Conservation (phyloP, 2,888 invertebrate species). For the Pollenia griseotomentosa region DNA sequence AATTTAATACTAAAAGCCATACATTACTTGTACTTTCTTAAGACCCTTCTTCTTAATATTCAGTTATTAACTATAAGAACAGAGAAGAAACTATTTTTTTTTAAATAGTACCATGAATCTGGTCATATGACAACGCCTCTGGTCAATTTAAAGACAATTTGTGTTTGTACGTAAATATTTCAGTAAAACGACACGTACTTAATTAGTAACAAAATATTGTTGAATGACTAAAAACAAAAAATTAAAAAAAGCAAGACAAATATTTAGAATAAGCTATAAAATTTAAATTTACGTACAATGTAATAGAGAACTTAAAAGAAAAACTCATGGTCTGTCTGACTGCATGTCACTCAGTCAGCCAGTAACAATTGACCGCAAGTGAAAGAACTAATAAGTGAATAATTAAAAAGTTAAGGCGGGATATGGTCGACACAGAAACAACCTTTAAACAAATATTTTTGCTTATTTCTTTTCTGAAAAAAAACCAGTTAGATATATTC, state of each 20-base stretch:
- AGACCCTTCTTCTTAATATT: constrained; percentile 46
- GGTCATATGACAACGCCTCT: constrained; percentile 7
- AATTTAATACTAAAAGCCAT: constrained; percentile 73
- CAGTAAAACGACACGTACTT: constrained; percentile 66
- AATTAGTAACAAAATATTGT: constrained; percentile 72
- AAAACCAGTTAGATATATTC: no score
- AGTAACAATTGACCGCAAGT: constrained; percentile 67
- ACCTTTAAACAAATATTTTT: no score
- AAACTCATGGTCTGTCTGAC: constrained; percentile 16
- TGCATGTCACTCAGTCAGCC: constrained; percentile 53
- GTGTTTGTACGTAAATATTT: constrained; percentile 15
- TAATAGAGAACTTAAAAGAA: constrained; percentile 44
- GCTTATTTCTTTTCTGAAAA: no score
- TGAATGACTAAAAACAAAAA: constrained; percentile 56
- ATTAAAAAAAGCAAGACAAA: constrained; percentile 1
- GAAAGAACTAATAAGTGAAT: constrained; percentile 36
- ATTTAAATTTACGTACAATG: constrained; percentile 58
- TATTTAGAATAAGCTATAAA: constrained; percentile 46
- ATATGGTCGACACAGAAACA: neutral
- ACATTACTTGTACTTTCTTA: constrained; percentile 69
- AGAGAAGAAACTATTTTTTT: constrained; percentile 28
- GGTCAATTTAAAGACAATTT: constrained; percentile 66
- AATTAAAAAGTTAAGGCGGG: neutral
- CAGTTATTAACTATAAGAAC: neutral
- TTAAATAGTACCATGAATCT: constrained; percentile 18